A percentile compares a stretch with the other conserved stretches of the same genome.
These are phyloP conservation scores for Notodonta ziczac DNA, from an alignment of 2,888 invertebrate genomes.

Conservation along the genomic window DNA sequence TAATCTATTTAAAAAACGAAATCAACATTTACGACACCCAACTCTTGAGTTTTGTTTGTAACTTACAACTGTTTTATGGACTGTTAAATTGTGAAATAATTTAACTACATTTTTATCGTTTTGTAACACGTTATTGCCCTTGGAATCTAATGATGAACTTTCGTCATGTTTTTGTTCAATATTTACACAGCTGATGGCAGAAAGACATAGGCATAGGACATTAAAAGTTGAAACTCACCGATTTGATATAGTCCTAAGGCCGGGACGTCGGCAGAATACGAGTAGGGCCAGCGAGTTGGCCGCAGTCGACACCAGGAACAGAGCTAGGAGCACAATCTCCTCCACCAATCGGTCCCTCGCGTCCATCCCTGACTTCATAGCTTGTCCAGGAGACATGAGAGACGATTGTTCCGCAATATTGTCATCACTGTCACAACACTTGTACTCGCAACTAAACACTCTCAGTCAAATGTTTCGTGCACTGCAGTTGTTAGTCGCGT, in stretches of 20 bases:
- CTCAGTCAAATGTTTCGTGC: constrained; percentile 62
- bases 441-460: constrained; percentile 74
- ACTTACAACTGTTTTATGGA: constrained; percentile 16
- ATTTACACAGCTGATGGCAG: constrained; percentile 25
- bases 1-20: constrained; percentile 34
- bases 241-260: constrained; percentile 91
- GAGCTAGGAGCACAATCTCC: constrained; percentile 78
- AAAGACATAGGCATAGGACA: constrained; percentile 19
- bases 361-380: constrained; percentile 81
- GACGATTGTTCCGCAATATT: constrained; percentile 68
- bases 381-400: constrained; percentile 76
- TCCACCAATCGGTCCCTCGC: constrained; percentile 75
- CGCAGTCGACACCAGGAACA: constrained; percentile 87
- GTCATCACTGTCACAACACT: constrained; percentile 79
- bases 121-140: constrained; percentile 31
- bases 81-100: constrained; percentile 33
- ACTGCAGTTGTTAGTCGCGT: constrained; percentile 79
- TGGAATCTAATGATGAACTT: constrained; percentile 19
- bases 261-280: constrained; percentile 89
- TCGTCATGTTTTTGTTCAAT: constrained; percentile 9
- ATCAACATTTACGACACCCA: constrained; percentile 34
- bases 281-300: constrained; percentile 90
- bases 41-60: constrained; percentile 32
- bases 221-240: constrained; percentile 80
- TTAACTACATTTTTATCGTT: constrained; percentile 28